These are phyloP conservation scores for Volucella inanis DNA, from an alignment of 2,888 invertebrate genomes.

Conservation along the genomic window DNA sequence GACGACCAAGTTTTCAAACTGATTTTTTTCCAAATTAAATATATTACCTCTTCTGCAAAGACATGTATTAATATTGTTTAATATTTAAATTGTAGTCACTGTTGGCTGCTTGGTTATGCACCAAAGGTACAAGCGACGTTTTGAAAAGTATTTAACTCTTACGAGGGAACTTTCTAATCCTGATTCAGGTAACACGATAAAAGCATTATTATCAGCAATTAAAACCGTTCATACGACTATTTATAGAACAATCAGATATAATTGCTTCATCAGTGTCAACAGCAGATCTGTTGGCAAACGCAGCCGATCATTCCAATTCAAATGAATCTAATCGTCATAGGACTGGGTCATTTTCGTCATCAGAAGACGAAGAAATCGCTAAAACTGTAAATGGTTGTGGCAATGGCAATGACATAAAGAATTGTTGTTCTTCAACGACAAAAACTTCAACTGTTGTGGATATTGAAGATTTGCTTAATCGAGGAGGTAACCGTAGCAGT, in stretches of 20 bases:
- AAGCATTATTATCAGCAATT: not conserved
- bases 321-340: conserved; percentile 76
- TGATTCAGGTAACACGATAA: conserved; percentile 79
- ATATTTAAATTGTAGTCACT: conserved; percentile 85
- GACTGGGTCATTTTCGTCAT: conserved; percentile 80
- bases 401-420: conserved; percentile 77
- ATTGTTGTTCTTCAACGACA: conserved; percentile 79
- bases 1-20: conserved; percentile 83
- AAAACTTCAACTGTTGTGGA: conserved; percentile 84
- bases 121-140: conserved; percentile 90
- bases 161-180: conserved; percentile 85
- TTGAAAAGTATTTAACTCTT: conserved; percentile 87
- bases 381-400: conserved; percentile 77
- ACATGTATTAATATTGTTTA: not conserved
- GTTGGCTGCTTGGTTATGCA: conserved; percentile 92
- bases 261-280: conserved; percentile 80
- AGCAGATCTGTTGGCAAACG: conserved; percentile 80
- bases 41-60: not conserved
- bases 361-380: conserved; percentile 81
- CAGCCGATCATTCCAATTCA: conserved; percentile 73
- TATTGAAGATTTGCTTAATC: conserved; percentile 86
- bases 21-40: conserved; percentile 65
- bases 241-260: conserved; percentile 78
- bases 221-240: not conserved
- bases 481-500: conserved; percentile 68